Base-by-base conservation (phyloP, 1,140 invertebrate genomes). In the Drosophila willistoni region DNA sequence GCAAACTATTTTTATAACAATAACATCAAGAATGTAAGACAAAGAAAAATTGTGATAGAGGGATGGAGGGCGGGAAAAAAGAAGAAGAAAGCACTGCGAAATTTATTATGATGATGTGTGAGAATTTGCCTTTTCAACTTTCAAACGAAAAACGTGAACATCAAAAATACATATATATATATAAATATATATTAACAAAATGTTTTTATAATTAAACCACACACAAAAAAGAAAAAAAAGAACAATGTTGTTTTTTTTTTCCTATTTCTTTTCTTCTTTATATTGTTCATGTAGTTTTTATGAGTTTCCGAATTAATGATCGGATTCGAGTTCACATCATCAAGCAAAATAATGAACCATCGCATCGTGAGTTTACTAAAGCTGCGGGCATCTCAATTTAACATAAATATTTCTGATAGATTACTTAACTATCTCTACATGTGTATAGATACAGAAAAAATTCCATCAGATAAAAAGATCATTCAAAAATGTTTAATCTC, bases 1-100 rank as follows among this genome's bases (percentile, higher is more conserved):
- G 17, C 55, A 82, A 76, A 85, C 82, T 86, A 87, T 86, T 86
- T 86, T 82, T 87, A 79, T 82, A 86, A 54, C 72, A 65, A 73
- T 55, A 75, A 75, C 44, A 56, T 55, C 59, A 76, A 56, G 44
- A 54, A 44, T 34, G 41, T 54, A 14, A 56, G 62, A 33, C n/a
- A 60, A 25, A 33, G 44, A 22, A 33, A 59, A 17, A n/a, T n/a
- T n/a, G n/a, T n/a, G n/a, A n/a, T n/a, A 42, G 25, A 19, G 6
- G 13, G 10, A 14, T 14, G 36, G 7, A 51, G 17, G 14, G 42
- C 9, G 14, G 64, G 59, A 60, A 42, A 60, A 34, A 36, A 34
- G 6, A 3, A 12, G 6, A 10, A 39, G 36, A 39, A 13, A 13
- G 4, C 10, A 36, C 1, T 57, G 55, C 47, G 59, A 87, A 85